Conservation (phyloP, 1,140 invertebrate species). For the Linepithema humile region DNA sequence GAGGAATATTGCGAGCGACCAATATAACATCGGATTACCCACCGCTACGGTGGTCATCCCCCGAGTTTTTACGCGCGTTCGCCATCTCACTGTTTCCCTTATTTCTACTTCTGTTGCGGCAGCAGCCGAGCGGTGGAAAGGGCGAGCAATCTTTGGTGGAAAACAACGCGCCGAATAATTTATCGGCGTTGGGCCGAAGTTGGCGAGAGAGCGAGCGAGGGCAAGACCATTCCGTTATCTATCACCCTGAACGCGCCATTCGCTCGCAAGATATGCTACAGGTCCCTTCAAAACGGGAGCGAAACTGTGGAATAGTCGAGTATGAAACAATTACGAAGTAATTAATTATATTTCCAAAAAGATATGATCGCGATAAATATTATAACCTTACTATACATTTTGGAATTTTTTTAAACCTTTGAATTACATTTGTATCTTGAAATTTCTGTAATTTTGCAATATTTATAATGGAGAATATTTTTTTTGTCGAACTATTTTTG, state of each 20-base stretch:
- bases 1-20: not conserved
- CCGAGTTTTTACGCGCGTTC: constrained; percentile 50
- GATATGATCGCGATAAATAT: not conserved
- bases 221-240: constrained; percentile 59
- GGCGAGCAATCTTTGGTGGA: constrained; percentile 71
- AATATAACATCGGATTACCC: constrained; percentile 66
- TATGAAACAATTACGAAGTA: not conserved
- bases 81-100: constrained; percentile 11
- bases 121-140: constrained; percentile 9
- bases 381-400: not conserved
- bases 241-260: constrained; percentile 44
- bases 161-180: constrained; percentile 73
- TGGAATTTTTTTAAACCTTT: not conserved
- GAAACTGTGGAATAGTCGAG: not conserved
- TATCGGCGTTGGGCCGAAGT: constrained; percentile 60
- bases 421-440: not conserved
- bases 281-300: constrained; percentile 14
- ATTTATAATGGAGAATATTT: not conserved
- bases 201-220: constrained; percentile 44
- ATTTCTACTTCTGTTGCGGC: constrained; percentile 26
- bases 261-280: constrained; percentile 16
- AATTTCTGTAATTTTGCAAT: not conserved
- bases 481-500: not conserved
- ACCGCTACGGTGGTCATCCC: constrained; percentile 5
- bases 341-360: not conserved